These are phyloP conservation scores for Geopemphigus sp. DNA, from an alignment of 1,140 invertebrate genomes.

Conservation along the genomic window DNA sequence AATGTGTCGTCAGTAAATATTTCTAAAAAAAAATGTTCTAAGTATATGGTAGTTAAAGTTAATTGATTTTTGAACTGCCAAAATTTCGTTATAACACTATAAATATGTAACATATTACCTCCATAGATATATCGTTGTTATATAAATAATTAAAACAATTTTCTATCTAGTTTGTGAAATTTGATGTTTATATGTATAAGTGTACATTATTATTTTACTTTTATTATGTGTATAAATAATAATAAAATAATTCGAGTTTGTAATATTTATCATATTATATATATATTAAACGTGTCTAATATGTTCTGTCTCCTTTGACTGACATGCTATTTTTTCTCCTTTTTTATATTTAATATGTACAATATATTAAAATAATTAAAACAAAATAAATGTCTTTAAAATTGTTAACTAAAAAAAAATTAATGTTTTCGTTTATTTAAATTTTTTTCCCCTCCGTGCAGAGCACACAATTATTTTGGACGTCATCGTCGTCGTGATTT, in stretches of 20 bases:
- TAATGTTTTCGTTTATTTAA: neutral
- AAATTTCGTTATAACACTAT: neutral
- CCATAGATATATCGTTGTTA: constrained; percentile 11
- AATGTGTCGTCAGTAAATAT: neutral
- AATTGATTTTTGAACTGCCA: constrained; percentile 30
- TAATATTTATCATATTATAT: constrained; percentile 17
- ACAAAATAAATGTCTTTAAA: constrained; percentile 43
- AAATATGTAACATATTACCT: constrained; percentile 1
- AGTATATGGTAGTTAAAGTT: neutral
- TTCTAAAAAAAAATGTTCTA: constrained; percentile 16
- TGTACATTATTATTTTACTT: constrained; percentile 40
- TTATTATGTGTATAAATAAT: constrained; percentile 24
- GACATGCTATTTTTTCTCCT: constrained; percentile 32
- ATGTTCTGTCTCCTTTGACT: constrained; percentile 43
- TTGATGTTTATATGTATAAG: constrained; percentile 27
- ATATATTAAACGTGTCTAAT: constrained; percentile 19
- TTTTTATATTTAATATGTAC: constrained; percentile 41
- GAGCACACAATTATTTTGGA: neutral
- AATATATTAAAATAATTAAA: constrained; percentile 29
- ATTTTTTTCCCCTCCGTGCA: neutral
- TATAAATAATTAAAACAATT: constrained; percentile 34
- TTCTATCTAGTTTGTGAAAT: constrained; percentile 41
- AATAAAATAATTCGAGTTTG: neutral
- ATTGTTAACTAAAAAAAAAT: constrained; percentile 45
- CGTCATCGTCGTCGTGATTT: neutral